Base-by-base conservation (phyloP, 1,140 invertebrate species). In the Cardiocondyla obscurior region DNA sequence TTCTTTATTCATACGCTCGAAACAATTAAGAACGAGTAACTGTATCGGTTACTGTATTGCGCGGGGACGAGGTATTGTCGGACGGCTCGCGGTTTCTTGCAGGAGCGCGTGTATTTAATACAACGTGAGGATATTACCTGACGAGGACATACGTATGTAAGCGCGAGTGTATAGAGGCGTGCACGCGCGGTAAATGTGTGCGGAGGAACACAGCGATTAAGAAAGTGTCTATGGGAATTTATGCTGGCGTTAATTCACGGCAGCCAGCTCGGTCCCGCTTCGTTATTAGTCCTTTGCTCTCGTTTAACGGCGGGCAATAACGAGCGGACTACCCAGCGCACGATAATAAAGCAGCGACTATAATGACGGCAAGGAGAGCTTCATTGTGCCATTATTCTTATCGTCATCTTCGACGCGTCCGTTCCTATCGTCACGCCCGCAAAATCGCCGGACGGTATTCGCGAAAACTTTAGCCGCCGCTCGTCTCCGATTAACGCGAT, bases 221-320 rank as follows among this genome's bases (percentile, higher is more conserved):
- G 83, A 73, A 88, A 83, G 87, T 88, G 87, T 88, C 87, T 88
- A 88, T 88, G 87, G 85, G 87, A 88, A 88, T 88, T 88, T 88
- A 88, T 87, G 87, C 83, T 64, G 79, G 86, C 83, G 83, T 88
- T 88, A 88, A 88, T 88, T 88, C 83, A 88, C 86, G 69, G 82
- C 72, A 81, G 83, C 83, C 67, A 70, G 65, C 64, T 36, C 39
- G 19, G 25, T 16, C 28, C 42, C 30, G 67, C 79, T 79, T 86
- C 82, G 82, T 88, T 87, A 81, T 84, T 64, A 85, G 83, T 87
- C 77, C 77, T 88, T 88, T 87, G 86, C 83, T 85, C 77, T 88
- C 86, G 83, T 88, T 88, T 88, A 88, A 88, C 87, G 65, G 82
- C 82, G 51, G 64, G 76, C 79, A 84, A 84, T 82, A 88, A 88